Conservation (phyloP, 1,140 invertebrate species). For the Armadillidium nasatum region DNA sequence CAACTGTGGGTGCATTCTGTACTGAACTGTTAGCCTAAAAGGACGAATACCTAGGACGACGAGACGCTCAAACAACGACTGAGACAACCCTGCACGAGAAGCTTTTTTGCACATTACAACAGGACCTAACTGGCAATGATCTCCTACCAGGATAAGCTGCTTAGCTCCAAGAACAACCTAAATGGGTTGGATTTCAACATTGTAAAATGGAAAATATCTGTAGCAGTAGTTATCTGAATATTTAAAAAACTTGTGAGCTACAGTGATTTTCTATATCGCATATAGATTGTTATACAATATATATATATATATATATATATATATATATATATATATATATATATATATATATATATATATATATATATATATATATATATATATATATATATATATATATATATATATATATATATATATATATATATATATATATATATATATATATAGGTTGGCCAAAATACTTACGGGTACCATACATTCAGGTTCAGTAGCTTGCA, state of each 20-base stretch:
- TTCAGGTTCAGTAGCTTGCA: slow-evolving; percentile 91
- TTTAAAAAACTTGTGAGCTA: too few relatives aligned
- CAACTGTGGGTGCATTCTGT: slow-evolving; percentile 96
- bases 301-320: too few relatives aligned
- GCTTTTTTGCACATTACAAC: slow-evolving; percentile 99
- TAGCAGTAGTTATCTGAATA: too few relatives aligned
- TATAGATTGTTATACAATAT: too few relatives aligned
- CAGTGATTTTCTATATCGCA: too few relatives aligned
- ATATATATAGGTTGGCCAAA: not conserved
- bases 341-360: too few relatives aligned
- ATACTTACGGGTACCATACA: slow-evolving; percentile 89
- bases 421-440: slow-evolving; percentile 11
- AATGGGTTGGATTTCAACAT: not conserved
- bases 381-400: too few relatives aligned
- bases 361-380: not conserved
- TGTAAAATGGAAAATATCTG: too few relatives aligned
- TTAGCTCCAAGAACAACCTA: slow-evolving; percentile 82
- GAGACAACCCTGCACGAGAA: slow-evolving; percentile 89
- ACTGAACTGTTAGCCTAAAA: slow-evolving; percentile 94
- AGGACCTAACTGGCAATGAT: slow-evolving; percentile 97
- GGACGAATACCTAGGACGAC: slow-evolving; percentile 94
- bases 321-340: too few relatives aligned
- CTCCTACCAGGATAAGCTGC: slow-evolving; percentile 66
- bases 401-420: too few relatives aligned
- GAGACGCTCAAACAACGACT: slow-evolving; percentile 94